phyloP scores from a whole-genome alignment of 92 coral and sea anemone genomes.

The Pocillopora grandis region DNA sequence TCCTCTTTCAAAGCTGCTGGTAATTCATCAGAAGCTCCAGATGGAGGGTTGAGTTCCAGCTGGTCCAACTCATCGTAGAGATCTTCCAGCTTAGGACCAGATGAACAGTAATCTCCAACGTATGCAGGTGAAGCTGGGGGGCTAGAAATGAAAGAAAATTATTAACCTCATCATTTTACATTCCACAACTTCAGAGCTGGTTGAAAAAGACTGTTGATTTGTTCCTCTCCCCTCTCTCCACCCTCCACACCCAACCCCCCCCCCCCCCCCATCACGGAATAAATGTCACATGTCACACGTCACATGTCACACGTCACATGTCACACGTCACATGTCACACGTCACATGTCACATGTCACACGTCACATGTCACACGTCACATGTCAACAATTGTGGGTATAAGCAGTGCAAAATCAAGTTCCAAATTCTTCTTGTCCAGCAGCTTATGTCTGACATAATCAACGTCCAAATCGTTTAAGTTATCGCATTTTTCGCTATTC shows the following conservation, averaged over 20 bases:
- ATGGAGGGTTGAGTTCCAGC: conserved; percentile 52
- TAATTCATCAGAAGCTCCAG: conserved; percentile 49
- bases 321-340: too few relatives aligned
- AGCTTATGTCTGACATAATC: background rate
- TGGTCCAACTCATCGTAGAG: conserved; percentile 68
- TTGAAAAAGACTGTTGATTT: too few relatives aligned
- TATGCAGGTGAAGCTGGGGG: conserved; percentile 18
- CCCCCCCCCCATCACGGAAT: background rate
- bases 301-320: too few relatives aligned
- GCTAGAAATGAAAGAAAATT: background rate
- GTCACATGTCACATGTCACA: too few relatives aligned
- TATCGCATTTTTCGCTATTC: too few relatives aligned
- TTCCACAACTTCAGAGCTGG: too few relatives aligned
- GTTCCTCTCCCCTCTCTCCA: background rate
- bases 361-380: too few relatives aligned
- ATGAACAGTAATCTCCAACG: conserved; percentile 33
- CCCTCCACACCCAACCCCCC: background rate
- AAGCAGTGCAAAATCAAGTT: background rate
- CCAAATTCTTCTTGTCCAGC: background rate
- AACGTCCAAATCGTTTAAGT: background rate
- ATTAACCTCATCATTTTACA: background rate
- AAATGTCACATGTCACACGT: too few relatives aligned
- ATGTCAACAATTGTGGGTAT: too few relatives aligned
- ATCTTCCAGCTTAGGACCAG: conserved; percentile 48
- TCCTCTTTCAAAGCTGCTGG: conserved; percentile 83